phyloP scores from a whole-genome alignment of 2,888 invertebrate species.

The Phlogophora meticulosa region DNA sequence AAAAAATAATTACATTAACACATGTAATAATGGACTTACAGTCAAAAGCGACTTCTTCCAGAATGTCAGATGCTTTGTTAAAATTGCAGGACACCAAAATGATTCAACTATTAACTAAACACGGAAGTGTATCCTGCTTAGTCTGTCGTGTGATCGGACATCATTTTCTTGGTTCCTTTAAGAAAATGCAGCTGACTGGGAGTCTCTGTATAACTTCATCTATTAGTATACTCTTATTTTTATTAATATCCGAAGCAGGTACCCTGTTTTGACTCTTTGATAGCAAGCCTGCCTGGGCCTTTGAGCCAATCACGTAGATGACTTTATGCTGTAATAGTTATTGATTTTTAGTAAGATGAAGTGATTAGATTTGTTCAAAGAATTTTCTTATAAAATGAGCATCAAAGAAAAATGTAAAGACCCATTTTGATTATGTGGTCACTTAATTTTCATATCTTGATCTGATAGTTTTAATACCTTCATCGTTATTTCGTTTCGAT shows the following conservation, averaged over 20 bases:
- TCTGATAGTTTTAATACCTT: background rate
- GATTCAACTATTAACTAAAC: too few relatives aligned
- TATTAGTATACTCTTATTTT: conserved; percentile 87
- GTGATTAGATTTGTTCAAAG: background rate
- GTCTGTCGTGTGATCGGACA: conserved; percentile 80
- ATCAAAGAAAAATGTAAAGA: background rate
- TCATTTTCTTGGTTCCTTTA: conserved; percentile 89
- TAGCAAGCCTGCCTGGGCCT: conserved; percentile 50
- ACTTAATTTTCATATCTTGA: background rate
- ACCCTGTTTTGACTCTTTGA: conserved; percentile 79
- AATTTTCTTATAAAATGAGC: background rate
- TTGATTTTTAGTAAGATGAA: conserved; percentile 33
- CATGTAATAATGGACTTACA: too few relatives aligned
- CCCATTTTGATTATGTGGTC: background rate
- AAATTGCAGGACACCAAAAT: too few relatives aligned
- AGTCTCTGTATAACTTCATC: conserved; percentile 85
- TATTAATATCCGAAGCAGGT: conserved; percentile 84
- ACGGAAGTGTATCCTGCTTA: conserved; percentile 70
- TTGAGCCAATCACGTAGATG: conserved; percentile 55
- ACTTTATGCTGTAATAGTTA: conserved; percentile 48
- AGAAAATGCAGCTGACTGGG: conserved; percentile 90
- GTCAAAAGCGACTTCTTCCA: too few relatives aligned
- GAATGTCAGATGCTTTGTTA: too few relatives aligned
- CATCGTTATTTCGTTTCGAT: background rate
- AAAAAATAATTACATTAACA: too few relatives aligned